These are phyloP conservation scores for Porphyrio hochstetteri DNA, from an alignment of 2,113 vertebrate species.

Conservation along the genomic window DNA sequence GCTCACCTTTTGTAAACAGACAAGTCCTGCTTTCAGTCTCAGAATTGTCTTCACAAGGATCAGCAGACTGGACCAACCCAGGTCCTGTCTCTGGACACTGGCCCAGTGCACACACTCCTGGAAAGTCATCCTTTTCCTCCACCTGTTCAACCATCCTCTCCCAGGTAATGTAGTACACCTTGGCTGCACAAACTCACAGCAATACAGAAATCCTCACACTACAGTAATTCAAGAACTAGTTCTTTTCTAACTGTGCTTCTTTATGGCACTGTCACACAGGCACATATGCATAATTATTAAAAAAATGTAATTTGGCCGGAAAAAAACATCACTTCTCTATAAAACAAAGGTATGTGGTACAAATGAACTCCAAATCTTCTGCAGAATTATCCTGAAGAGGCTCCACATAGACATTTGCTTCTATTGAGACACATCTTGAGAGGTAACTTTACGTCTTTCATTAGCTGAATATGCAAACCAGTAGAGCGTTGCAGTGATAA, in stretches of 20 bases:
- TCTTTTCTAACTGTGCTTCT: background rate
- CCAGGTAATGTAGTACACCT: rapidly evolving
- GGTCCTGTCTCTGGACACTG: background rate
- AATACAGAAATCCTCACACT: background rate
- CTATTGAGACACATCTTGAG: background rate
- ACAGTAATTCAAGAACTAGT: background rate
- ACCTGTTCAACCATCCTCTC: background rate
- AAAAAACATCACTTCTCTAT: background rate
- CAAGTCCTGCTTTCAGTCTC: background rate
- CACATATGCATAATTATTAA: background rate
- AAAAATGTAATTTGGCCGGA: background rate
- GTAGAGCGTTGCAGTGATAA: background rate
- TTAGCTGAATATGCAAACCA: background rate
- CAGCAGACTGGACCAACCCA: background rate
- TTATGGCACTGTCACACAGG: background rate
- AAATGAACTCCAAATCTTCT: background rate
- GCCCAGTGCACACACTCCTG: background rate
- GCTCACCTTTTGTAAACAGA: background rate
- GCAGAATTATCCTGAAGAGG: background rate
- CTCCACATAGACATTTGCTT: background rate
- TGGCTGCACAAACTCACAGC: background rate
- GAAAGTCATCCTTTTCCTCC: background rate
- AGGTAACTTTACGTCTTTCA: background rate
- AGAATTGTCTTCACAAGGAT: background rate
- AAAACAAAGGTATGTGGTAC: background rate